Percentiles rank a stretch among this genome's conserved stretches.
phyloP scores from a whole-genome alignment of 2,113 vertebrate species.

The Eptesicus fuscus region DNA sequence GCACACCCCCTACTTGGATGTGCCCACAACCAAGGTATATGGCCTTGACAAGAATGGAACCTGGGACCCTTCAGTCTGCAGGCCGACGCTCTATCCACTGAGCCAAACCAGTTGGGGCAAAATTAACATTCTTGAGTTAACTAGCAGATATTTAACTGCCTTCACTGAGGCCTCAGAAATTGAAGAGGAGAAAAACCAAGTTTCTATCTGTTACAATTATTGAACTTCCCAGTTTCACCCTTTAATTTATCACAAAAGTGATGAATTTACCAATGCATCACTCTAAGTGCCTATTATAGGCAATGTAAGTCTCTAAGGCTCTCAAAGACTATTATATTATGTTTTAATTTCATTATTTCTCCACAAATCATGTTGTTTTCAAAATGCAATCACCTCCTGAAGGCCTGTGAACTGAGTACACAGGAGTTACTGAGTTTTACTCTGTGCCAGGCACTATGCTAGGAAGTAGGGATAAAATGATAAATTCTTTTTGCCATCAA shows the following conservation, averaged over 20 bases:
- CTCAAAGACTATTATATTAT: not conserved
- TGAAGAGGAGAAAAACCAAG: not conserved
- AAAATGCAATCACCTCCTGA: not conserved
- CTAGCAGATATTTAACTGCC: not conserved
- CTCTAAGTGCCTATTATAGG: not conserved
- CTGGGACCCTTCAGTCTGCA: no score
- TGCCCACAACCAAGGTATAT: no score
- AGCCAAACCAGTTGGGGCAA: no score
- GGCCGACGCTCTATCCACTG: no score
- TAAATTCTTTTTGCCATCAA: not conserved
- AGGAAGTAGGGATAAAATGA: not conserved
- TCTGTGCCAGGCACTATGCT: not conserved
- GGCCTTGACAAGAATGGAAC: no score
- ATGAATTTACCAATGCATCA: not conserved
- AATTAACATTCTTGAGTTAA: constrained; percentile 15
- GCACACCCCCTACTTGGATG: no score
- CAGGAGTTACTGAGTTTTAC: not conserved
- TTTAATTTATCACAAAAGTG: not conserved
- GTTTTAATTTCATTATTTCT: constrained; percentile 9
- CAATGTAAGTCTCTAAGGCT: not conserved
- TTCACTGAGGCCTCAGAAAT: not conserved
- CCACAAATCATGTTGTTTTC: not conserved
- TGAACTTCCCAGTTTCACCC: not conserved
- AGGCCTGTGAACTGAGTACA: not conserved
- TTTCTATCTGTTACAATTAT: not conserved